Base-by-base conservation (phyloP, 1,140 invertebrate genomes). In the Tyrophagus putrescentiae region DNA sequence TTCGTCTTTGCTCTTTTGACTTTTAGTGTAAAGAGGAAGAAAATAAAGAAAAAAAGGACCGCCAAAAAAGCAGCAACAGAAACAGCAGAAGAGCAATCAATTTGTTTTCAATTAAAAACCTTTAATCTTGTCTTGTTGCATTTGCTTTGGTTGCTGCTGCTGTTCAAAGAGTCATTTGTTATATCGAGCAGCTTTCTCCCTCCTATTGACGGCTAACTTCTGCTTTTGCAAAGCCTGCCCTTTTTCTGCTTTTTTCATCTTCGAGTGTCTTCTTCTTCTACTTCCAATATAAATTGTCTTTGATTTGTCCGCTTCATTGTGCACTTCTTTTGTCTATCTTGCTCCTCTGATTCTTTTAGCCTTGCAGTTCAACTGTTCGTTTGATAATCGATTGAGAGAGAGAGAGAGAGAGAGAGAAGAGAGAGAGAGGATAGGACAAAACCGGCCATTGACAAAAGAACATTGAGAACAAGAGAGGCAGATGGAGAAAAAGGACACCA, bases 51-150 rank as follows among this genome's bases (percentile, higher is more conserved):
- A n/a, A n/a, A n/a, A n/a, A n/a, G n/a, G n/a, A n/a, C n/a, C n/a
- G n/a, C n/a, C 41, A 42, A 42, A 23, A 42, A n/a, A 42, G 25
- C 6, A 50, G 21, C 31, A 11, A 50, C 3, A 50, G 32, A 50
- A 50, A 50, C 13, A 13, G 39, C 3, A 11, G 3, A 13, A 7
- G 25, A 4, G 27, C 3, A 54, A 54, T 54, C 13, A 27, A 54
- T 54, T 54, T 13, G 52, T 54, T 54, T 54, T 54, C 25, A 54
- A 54, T 54, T 54, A 54, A 54, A 54, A 42, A 54, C 13, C 25
- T 21, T 3, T 31, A 36, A 54, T 2, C 27, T 3, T 54, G 4
- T 3, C 1, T 54, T 42, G 41, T 42, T 42, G 6, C 41, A 42
- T 42, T 42, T 54, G 52, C 25, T n/a, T 54, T 54, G 11, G 25